phyloP scores from a whole-genome alignment of 2,888 invertebrate genomes.

The Cheilosia variabilis region DNA sequence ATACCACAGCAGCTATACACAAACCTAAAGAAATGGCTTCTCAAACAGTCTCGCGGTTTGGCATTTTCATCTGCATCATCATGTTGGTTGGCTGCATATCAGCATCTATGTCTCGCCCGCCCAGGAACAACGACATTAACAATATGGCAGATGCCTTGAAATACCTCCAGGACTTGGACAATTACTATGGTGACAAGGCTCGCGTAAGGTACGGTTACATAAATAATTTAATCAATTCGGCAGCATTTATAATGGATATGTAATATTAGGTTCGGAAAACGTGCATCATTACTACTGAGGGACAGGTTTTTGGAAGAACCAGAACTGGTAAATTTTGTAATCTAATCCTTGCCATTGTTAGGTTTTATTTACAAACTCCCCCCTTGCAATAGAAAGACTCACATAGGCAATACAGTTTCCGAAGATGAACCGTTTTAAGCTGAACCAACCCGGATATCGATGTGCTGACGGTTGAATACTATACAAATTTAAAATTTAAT shows the following conservation, averaged over 20 bases:
- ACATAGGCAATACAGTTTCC: constrained; percentile 76
- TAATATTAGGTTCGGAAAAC: constrained; percentile 81
- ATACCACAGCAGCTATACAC: constrained; percentile 7
- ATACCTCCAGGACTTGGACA: constrained; percentile 88
- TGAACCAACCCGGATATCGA: constrained; percentile 52
- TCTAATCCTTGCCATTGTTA: not conserved
- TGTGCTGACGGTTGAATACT: constrained; percentile 5
- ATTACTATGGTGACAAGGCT: constrained; percentile 87
- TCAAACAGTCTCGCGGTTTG: constrained; percentile 63
- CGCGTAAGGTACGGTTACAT: constrained; percentile 86
- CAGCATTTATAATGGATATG: not conserved
- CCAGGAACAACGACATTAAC: constrained; percentile 84
- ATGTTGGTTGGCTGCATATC: constrained; percentile 74
- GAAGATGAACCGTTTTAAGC: constrained; percentile 78
- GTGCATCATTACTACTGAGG: constrained; percentile 78
- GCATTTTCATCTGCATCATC: constrained; percentile 72
- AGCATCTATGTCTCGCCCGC: constrained; percentile 81
- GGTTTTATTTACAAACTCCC: constrained; percentile 9
- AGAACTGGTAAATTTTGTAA: constrained; percentile 76
- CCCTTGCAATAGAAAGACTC: constrained; percentile 77
- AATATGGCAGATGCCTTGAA: constrained; percentile 88
- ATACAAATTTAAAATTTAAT: constrained; percentile 45
- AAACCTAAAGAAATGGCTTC: constrained; percentile 52
- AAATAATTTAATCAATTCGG: not conserved
- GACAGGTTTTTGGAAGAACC: constrained; percentile 79